Percentiles rank a stretch among this genome's conserved stretches.
Evolutionary conservation across 2,113 vertebrate genomes (phyloP).

Genomic region (Aspidoscelis tigris): DNA sequence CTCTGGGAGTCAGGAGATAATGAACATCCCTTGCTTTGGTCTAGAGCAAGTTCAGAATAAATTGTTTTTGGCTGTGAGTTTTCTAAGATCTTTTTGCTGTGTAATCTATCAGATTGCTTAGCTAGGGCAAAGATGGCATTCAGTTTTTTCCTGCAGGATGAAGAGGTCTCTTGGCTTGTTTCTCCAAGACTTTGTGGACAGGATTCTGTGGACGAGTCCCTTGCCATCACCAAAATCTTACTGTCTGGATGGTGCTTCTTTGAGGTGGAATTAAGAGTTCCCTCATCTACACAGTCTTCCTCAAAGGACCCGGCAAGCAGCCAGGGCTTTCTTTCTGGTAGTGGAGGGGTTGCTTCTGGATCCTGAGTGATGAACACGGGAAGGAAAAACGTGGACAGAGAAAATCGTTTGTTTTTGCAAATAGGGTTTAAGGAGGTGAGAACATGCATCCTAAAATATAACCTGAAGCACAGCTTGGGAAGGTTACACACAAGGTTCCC

Average conservation of each 20-base stretch:
- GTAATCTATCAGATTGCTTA: conserved; percentile 22
- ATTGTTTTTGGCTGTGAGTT: background rate
- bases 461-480: too few species aligned
- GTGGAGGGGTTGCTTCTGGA: conserved; percentile 59
- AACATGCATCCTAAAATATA: background rate
- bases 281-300: conserved; percentile 21
- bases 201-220: background rate
- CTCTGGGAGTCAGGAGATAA: conserved; percentile 6
- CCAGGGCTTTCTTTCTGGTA: conserved; percentile 70
- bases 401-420: background rate
- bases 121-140: conserved; percentile 8
- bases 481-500: too few species aligned
- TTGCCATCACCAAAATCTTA: background rate
- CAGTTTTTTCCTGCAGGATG: background rate
- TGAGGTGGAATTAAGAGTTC: conserved; percentile 70
- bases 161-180: background rate
- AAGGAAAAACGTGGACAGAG: too few species aligned
- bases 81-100: conserved; percentile 1
- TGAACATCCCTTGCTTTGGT: conserved; percentile 63
- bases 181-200: background rate
- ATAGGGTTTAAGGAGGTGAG: too few species aligned
- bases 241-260: conserved; percentile 56
- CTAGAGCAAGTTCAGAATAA: conserved; percentile 67
- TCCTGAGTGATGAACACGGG: conserved; percentile 30
- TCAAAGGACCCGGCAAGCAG: conserved; percentile 34